These are phyloP conservation scores for Balaeniceps rex DNA, from an alignment of 2,113 vertebrate species.

Conservation along the genomic window DNA sequence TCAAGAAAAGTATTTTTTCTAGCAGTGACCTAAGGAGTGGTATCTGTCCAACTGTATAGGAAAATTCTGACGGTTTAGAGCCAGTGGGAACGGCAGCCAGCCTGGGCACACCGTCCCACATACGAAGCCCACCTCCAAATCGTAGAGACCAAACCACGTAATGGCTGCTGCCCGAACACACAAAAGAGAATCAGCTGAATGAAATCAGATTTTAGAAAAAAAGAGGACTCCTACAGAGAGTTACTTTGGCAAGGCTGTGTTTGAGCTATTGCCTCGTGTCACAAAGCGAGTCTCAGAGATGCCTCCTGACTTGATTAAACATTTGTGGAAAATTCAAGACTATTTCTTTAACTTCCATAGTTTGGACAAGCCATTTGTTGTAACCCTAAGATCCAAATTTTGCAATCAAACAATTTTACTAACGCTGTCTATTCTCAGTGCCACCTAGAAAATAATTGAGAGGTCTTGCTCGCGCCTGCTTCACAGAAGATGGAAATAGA, in stretches of 20 bases:
- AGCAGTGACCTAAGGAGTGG: too few species aligned
- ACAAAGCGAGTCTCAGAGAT: not conserved
- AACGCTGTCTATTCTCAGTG: rapidly evolving
- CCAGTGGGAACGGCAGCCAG: not conserved
- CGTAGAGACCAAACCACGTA: too few species aligned
- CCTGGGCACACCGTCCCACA: too few species aligned
- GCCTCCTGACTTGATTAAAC: not conserved
- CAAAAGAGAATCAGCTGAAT: not conserved
- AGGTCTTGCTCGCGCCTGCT: not conserved
- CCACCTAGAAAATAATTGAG: not conserved
- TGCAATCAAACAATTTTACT: too few species aligned
- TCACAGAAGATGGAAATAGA: not conserved
- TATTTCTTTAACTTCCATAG: not conserved
- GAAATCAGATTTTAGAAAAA: too few species aligned
- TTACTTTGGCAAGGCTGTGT: not conserved
- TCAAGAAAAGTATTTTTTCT: not conserved
- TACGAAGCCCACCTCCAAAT: not conserved
- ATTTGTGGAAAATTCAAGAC: not conserved
- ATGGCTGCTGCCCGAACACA: not conserved
- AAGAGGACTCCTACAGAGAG: not conserved
- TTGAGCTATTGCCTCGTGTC: not conserved
- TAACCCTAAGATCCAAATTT: not conserved
- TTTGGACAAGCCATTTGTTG: not conserved
- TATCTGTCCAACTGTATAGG: too few species aligned
- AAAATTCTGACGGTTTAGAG: too few species aligned